A percentile compares a stretch with the other conserved stretches of the same genome.
Evolutionary conservation across 2,113 vertebrate genomes (phyloP).

Genomic region (Malurus cyaneus): DNA sequence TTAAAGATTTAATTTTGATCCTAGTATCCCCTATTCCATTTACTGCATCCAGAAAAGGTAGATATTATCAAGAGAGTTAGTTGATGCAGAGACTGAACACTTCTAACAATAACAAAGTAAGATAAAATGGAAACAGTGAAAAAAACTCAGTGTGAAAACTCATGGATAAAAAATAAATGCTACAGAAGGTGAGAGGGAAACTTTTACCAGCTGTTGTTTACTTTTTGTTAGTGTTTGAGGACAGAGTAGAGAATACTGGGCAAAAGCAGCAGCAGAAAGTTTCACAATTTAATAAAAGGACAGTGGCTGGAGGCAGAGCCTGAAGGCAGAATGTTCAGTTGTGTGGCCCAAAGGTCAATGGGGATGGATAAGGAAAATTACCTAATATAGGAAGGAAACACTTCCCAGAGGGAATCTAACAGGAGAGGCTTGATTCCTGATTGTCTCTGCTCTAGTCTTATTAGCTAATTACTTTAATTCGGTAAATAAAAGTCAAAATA

Average conservation of each 20-base stretch:
- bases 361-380: not conserved
- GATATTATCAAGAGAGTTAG: not conserved
- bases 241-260: not conserved
- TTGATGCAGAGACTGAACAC: not conserved
- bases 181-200: not conserved
- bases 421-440: not conserved
- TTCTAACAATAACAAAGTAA: not conserved
- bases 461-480: not conserved
- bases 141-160: not conserved
- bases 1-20: not conserved
- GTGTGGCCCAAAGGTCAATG: not conserved
- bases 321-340: not conserved
- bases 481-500: not conserved
- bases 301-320: not conserved
- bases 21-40: not conserved
- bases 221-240: not conserved
- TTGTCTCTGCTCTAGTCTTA: not conserved
- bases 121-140: not conserved
- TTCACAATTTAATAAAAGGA: not conserved
- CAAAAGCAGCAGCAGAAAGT: not conserved
- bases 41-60: not conserved
- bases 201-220: not conserved
- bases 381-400: not conserved
- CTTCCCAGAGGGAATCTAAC: not conserved
- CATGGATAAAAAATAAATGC: not conserved